These are phyloP conservation scores for Brenthis hecate DNA, from an alignment of 2,888 invertebrate genomes.

Conservation along the genomic window DNA sequence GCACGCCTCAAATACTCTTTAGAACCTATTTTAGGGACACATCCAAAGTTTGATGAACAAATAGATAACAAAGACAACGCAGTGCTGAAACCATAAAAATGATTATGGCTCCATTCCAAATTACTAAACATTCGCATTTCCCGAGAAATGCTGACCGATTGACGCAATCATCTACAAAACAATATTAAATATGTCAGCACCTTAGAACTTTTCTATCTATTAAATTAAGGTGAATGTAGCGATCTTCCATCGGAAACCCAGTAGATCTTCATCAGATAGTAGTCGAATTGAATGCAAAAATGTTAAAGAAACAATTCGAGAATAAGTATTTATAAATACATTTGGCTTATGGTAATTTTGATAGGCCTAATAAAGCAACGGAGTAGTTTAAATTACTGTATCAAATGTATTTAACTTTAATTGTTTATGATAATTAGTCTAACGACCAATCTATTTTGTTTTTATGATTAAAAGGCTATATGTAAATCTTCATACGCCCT, in stretches of 20 bases:
- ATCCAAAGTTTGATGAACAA: slow-evolving; percentile 28
- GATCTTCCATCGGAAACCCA: too few species aligned
- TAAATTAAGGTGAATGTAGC: slow-evolving; percentile 6
- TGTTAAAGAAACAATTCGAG: neutral
- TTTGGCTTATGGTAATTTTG: neutral
- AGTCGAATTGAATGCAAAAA: too few species aligned
- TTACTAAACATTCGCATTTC: slow-evolving; percentile 66
- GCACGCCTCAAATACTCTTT: neutral
- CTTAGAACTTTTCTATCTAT: slow-evolving; percentile 18
- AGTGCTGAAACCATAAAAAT: slow-evolving; percentile 47
- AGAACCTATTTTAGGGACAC: slow-evolving; percentile 9
- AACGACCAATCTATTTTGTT: neutral
- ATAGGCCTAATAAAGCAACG: neutral
- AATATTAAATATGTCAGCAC: slow-evolving; percentile 19
- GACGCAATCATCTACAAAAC: slow-evolving; percentile 51
- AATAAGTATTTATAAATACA: neutral
- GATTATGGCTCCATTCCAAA: slow-evolving; percentile 71
- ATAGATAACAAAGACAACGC: slow-evolving; percentile 49
- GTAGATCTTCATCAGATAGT: too few species aligned
- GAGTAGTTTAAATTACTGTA: neutral
- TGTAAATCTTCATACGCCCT: too few species aligned
- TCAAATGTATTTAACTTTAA: neutral
- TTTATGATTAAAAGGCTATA: too few species aligned
- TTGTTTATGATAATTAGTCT: neutral
- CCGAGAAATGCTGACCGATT: slow-evolving; percentile 56